Base-by-base conservation (phyloP, 1,140 invertebrate species). In the Sarcophaga bullata region DNA sequence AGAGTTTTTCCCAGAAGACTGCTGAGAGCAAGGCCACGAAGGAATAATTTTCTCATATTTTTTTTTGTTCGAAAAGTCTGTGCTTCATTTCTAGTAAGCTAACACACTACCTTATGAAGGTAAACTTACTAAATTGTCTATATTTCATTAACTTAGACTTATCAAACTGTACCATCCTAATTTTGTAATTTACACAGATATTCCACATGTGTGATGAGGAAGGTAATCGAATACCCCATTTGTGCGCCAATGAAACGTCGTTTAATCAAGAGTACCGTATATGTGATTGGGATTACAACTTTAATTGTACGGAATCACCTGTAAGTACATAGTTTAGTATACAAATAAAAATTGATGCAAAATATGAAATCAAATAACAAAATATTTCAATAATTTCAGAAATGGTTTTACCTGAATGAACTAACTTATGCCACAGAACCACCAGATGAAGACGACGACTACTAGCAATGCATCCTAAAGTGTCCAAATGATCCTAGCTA, bases 131-230 rank as follows among this genome's bases (percentile, higher is more conserved):
- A 37, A 37, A 37, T 37, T 37, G 25, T 37, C 25, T 37, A 37
- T 37, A 37, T 37, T 37, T 37, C 25, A 37, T 2, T 37, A 37
- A 37, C 4, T 37, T 37, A 37, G 25, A 4, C 1, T 37, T 37
- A 37, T 37, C 4, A 37, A 37, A 37, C 4, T 37, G 25, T n/a
- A n/a, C n/a, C 25, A 37, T 37, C n/a, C n/a, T 75, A 15, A 46
- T 80, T 13, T 48, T 75, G 58, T 17, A 15, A 17, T 54, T 37
- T 37, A 37, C 54, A 13, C 49, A 90, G 90, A 92, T 94, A 80
- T 94, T 93, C 85, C 93, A 94, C 86, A 93, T 94, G 91, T 94
- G 93, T 85, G 92, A 93, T 84, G 92, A 92, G 84, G 92, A 93
- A 82, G 92, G 93, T 47, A 89, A 92, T 81, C 89, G 93, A 80